A percentile compares a stretch with the other conserved stretches of the same genome.
These are phyloP conservation scores for Monoplex corrugatus DNA, from an alignment of 2,888 invertebrate genomes.

Conservation along the genomic window DNA sequence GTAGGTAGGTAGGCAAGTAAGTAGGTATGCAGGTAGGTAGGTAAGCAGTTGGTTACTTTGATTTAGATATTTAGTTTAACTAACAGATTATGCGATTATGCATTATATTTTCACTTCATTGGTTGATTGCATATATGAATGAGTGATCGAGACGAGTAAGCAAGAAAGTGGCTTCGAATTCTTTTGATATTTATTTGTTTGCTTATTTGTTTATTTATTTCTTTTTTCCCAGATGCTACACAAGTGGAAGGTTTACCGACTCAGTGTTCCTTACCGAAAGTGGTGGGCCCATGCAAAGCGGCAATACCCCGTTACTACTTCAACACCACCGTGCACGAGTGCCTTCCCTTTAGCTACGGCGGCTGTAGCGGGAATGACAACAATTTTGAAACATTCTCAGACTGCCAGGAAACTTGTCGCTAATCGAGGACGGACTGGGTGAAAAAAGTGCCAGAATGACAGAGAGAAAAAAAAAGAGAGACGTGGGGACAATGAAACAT, in stretches of 20 bases:
- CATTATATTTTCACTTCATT: too few species aligned
- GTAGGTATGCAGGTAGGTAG: neutral
- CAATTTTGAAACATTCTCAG: constrained; percentile 51
- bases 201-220: neutral
- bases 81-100: too few species aligned
- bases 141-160: too few species aligned
- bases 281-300: constrained; percentile 52
- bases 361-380: constrained; percentile 58
- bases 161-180: too few species aligned
- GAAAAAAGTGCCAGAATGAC: neutral
- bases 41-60: too few species aligned
- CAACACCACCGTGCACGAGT: constrained; percentile 52
- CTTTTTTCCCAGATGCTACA: neutral
- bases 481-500: neutral
- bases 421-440: neutral
- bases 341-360: constrained; percentile 53
- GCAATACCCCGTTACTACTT: constrained; percentile 54
- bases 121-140: too few species aligned
- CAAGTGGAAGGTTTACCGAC: constrained; percentile 47
- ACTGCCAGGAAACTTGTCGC: constrained; percentile 51
- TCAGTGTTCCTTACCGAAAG: constrained; percentile 54
- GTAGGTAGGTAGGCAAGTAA: too few species aligned
- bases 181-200: neutral
- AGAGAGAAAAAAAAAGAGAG: neutral
- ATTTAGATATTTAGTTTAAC: too few species aligned